Base-by-base conservation (phyloP, 1,140 invertebrate species). In the Drosophila arizonae region DNA sequence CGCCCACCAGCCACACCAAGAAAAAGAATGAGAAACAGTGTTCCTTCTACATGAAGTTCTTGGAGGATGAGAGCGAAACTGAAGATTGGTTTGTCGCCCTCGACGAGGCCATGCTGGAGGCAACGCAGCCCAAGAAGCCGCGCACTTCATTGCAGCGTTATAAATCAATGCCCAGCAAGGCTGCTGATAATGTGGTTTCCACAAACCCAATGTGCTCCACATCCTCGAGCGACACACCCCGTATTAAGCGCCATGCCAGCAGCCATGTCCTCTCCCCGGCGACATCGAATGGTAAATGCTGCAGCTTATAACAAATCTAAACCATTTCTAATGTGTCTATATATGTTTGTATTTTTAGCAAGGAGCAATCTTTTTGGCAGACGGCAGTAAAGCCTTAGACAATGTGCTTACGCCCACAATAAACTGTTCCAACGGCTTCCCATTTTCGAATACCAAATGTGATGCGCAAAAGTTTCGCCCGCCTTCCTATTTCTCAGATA, bases 11-110 rank as follows among this genome's bases (percentile, higher is more conserved):
- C 5, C 69, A 86, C 15, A 51, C 66, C 45, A 81, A 77, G 21
- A 56, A 68, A 1, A 52, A 74, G 24, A 78, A 79, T 10, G 70
- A 87, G 0, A 90, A 91, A 51, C 77, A 85, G 5, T 68, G 87
- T 0, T 91, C 90, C 5, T 86, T 86, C 54, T 91, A 91, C 62
- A 90, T 90, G 90, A 90, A 91, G 46, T 91, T 91, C 57, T 63
- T 91, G 17, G 90, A 91, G 48, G 90, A 91, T 63, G 90, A 91
- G 21, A 78, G 72, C 41, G 82, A 86, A 28, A 57, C 75, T 4
- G 90, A 91, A 45, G 90, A 91, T 60, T 91, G 80, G 78, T 76
- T 91, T 26, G 52, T 43, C 6, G 81, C 84, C 6, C 54, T 91
- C 6, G 90, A 91, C 43, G 90, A 91, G 55, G 90, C 62, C 4